Percentiles rank a stretch among this genome's conserved stretches.
Conservation (phyloP, 2,888 invertebrate genomes). For the Salpingus planirostris region DNA sequence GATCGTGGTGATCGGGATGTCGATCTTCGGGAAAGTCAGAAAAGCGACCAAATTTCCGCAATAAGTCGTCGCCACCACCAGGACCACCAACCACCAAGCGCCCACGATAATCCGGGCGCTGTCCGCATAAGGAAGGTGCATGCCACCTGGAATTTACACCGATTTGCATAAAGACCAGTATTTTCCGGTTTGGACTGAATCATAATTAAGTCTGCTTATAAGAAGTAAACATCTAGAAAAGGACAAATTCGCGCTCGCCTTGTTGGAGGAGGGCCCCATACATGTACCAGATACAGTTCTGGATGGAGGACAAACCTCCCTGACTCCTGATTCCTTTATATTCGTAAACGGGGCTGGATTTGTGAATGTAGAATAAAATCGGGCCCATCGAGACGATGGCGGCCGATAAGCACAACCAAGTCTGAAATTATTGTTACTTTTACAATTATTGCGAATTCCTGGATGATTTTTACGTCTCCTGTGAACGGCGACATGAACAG, state of each 20-base stretch:
- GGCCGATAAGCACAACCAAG: slow-evolving; percentile 72
- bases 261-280: slow-evolving; percentile 87
- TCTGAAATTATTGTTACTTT: slow-evolving; percentile 45
- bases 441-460: too few species aligned
- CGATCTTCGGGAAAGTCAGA: slow-evolving; percentile 80
- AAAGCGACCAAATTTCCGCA: slow-evolving; percentile 89
- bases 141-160: slow-evolving; percentile 59
- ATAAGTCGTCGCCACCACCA: slow-evolving; percentile 84
- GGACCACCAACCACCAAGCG: slow-evolving; percentile 87
- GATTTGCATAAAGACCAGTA: too few species aligned
- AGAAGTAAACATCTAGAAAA: too few species aligned
- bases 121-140: slow-evolving; percentile 75
- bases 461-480: slow-evolving; percentile 49
- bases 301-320: slow-evolving; percentile 52
- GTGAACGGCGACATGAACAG: slow-evolving; percentile 79
- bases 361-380: slow-evolving; percentile 63
- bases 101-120: slow-evolving; percentile 80
- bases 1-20: slow-evolving; percentile 60
- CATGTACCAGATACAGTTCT: slow-evolving; percentile 78
- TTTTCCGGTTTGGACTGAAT: too few species aligned
- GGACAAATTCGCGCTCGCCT: too few species aligned
- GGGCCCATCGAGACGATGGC: slow-evolving; percentile 71
- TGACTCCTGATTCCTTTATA: slow-evolving; percentile 48
- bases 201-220: too few species aligned
- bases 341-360: slow-evolving; percentile 62